A percentile compares a stretch with the other conserved stretches of the same genome.
phyloP scores from a whole-genome alignment of 2,113 vertebrate genomes.

The Myotis davidii region DNA sequence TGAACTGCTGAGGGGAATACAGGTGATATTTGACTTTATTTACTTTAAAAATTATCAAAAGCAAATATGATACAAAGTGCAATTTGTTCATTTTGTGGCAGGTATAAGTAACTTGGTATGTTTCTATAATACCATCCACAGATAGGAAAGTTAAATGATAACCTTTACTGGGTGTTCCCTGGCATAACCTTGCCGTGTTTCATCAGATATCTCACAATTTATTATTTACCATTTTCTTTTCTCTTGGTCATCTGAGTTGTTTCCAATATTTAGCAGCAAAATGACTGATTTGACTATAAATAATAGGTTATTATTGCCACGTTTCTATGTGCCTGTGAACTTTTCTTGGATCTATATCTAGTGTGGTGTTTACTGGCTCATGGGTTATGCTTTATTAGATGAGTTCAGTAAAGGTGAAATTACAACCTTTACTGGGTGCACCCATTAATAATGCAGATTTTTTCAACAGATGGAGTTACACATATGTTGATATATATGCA shows the following conservation, averaged over 20 bases:
- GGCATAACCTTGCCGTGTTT: neutral
- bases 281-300: neutral
- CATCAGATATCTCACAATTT: neutral
- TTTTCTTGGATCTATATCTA: neutral
- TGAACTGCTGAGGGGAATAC: neutral
- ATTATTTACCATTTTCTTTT: neutral
- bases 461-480: no score
- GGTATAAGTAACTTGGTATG: neutral
- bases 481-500: no score
- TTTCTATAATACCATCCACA: neutral
- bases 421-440: no score
- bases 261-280: neutral
- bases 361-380: neutral
- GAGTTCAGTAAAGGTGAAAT: neutral
- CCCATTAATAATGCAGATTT: no score
- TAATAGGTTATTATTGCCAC: neutral
- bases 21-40: neutral
- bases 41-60: constrained; percentile 12
- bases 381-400: neutral
- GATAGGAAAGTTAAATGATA: neutral
- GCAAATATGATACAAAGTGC: neutral
- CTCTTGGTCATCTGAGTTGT: neutral
- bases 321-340: neutral
- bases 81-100: neutral
- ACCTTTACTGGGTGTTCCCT: neutral